Base-by-base conservation (phyloP, 2,888 invertebrate species). In the Lasioglossum vierecki region DNA sequence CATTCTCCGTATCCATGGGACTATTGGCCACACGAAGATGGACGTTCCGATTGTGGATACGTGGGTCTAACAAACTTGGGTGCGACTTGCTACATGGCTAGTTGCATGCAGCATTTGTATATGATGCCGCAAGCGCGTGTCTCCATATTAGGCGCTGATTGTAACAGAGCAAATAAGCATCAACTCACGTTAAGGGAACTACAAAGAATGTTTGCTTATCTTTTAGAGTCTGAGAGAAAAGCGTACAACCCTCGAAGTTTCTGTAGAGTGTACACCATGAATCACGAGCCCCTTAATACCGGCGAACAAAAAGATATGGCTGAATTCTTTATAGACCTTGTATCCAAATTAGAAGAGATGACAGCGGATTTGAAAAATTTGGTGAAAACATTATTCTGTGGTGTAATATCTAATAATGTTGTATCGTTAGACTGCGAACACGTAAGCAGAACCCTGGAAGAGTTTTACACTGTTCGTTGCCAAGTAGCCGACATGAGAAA, bases 281-380 rank as follows among this genome's bases (percentile, higher is more conserved):
- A 99, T 94, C 98, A 99, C 94, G 99, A 99, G 94, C 98, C 99
- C 0, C 95, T 99, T 11, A 99, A 99, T 94, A 99, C 99, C 0
- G 99, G 99, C 0, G 99, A 99, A 93, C 99, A 99, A 95, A 99
- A 99, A 94, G 99, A 99, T 93, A 99, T 99, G 99, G 99, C 99
- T 0, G 99, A 99, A 95, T 99, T 99, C 95, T 99, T 99, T 94
- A 99, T 99, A 79, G 99, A 99, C 95, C 96, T 99, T 73, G 99
- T 99, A 49, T 98, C 98, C 39, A 99, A 99, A 94, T 95, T 99
- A 22, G 99, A 99, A 95, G 99, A 99, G 95, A 99, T 99, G 98
- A 98, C 98, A 2, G 97, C 98, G 0, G 97, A 98, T 88, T 95
- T 99, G 63, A 99, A 99, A 95, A 97, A 97, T 88, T 96, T 99